Percentiles rank a stretch among this genome's conserved stretches.
phyloP scores from a whole-genome alignment of 2,113 vertebrate species.

The Formicarius rufipectus region DNA sequence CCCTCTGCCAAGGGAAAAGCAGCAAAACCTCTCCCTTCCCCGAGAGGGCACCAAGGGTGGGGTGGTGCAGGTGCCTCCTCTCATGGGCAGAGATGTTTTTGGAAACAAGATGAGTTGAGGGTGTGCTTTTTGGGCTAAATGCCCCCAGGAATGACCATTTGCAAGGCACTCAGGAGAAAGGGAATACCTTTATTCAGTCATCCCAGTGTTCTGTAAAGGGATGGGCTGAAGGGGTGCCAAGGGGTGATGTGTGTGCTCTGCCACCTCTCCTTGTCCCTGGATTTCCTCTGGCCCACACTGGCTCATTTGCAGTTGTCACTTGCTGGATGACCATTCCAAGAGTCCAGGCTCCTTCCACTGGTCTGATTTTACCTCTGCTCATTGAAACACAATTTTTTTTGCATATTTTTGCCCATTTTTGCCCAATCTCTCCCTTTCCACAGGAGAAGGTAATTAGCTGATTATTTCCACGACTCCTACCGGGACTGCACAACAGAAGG shows the following conservation, averaged over 20 bases:
- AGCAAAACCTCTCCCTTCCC: not conserved
- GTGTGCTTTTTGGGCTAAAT: not conserved
- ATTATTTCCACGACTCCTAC: not conserved
- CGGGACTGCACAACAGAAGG: not conserved
- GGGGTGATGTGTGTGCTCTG: not conserved
- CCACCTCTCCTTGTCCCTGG: not conserved
- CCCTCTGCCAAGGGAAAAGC: not conserved
- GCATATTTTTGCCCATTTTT: too few species aligned
- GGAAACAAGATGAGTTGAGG: not conserved
- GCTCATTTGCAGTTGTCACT: not conserved
- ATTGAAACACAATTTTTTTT: not conserved
- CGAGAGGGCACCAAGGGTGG: fast-evolving
- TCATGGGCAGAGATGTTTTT: not conserved
- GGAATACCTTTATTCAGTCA: not conserved
- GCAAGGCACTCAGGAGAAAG: not conserved
- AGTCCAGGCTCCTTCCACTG: not conserved
- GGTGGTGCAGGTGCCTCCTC: not conserved
- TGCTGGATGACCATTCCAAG: not conserved
- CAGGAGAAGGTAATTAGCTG: not conserved
- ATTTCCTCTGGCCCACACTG: not conserved
- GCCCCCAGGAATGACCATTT: not conserved
- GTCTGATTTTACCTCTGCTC: not conserved
- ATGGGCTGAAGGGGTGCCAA: not conserved
- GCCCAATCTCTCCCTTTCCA: not conserved
- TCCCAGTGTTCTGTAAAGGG: not conserved